Base-by-base conservation (phyloP, 1,140 invertebrate species). In the Drosophila truncata region DNA sequence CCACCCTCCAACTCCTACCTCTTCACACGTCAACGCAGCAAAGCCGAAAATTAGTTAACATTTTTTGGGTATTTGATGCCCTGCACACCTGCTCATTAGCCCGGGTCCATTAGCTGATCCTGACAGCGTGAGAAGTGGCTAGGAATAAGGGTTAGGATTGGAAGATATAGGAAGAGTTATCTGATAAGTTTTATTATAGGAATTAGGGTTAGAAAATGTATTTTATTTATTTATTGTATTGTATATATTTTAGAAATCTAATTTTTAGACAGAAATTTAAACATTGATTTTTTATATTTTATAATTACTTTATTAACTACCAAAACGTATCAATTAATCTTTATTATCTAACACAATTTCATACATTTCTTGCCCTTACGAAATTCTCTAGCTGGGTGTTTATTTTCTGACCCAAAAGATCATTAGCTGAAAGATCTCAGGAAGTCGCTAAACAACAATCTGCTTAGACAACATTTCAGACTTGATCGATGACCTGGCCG, bases 41-140 rank as follows among this genome's bases (percentile, higher is more conserved):
- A 82, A 82, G 81, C 81, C 85, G 85, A 90, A 90, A 90, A 90
- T 90, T 90, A 90, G 85, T 90, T 90, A 90, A 90, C 74, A 84
- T 84, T 76, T 87, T 88, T 84, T 73, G 75, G 64, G 64, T 59
- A 64, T 52, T 78, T 73, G 70, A 52, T 82, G 70, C 79, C 52
- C 65, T 78, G 16, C 52, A 67, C 74, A 78, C 73, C 63, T 78
- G 63, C 46, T 52, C 59, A 49, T 55, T 55, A 54, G 47, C 37
- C 20, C 2, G 83, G 73, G 83, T 85, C 79, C 82, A 85, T 87
- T 50, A 57, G 20, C 46, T 46, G 44, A 31, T 49, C 29, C 49
- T 14, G 37, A 49, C 33, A 77, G 63, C 73, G 57, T 71, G 72
- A 50, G 69, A 83, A 76, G 42, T 29, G 54, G 31, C 16, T n/a